These are phyloP conservation scores for Pyrrhosoma nymphula DNA, from an alignment of 2,888 invertebrate species.

Conservation along the genomic window DNA sequence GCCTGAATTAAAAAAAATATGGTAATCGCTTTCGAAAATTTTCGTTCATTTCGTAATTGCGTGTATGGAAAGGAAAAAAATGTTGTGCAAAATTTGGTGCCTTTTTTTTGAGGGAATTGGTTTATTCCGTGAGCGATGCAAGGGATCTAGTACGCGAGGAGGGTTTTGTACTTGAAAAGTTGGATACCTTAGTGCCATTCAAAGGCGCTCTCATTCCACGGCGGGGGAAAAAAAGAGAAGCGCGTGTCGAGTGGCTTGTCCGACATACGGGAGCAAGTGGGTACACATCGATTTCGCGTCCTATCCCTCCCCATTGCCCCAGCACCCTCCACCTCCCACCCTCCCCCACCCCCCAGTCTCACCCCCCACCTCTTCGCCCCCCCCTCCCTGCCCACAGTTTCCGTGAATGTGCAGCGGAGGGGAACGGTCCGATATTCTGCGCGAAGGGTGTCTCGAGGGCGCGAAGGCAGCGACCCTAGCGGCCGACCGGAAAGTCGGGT, in stretches of 20 bases:
- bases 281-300: neutral
- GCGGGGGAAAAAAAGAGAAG: neutral
- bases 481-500: neutral
- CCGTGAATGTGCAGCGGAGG: neutral
- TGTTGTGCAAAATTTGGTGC: neutral
- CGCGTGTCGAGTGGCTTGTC: neutral
- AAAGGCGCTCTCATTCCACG: neutral
- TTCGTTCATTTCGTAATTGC: neutral
- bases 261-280: slow-evolving; percentile 2
- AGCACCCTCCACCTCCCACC: too few relatives aligned
- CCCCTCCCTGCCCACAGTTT: neutral
- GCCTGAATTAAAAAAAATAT: too few relatives aligned
- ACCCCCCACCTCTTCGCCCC: neutral
- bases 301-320: neutral
- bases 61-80: neutral
- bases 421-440: neutral
- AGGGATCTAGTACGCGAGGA: neutral
- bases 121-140: neutral
- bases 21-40: neutral
- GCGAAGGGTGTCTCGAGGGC: neutral
- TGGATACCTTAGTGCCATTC: neutral
- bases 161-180: neutral
- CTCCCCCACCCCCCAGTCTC: neutral
- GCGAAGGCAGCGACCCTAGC: neutral
- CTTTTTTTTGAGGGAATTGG: neutral